Base-by-base conservation (phyloP, 1,140 invertebrate species). In the Ceratina japonica region DNA sequence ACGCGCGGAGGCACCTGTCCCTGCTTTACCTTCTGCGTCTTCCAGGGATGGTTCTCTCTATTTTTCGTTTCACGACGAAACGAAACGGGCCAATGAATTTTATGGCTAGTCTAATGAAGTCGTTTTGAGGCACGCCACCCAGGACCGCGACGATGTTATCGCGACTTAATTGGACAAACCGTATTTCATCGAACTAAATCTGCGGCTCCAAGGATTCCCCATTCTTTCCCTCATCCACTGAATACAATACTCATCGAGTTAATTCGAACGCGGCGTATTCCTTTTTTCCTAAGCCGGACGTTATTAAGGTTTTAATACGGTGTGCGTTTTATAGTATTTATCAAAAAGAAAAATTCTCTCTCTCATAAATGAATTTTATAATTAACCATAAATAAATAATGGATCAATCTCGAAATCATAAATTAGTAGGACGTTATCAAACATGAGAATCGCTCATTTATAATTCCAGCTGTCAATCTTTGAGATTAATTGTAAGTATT, bases 41-140 rank as follows among this genome's bases (percentile, higher is more conserved):
- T 81, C 61, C 52, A 16, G 56, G 73, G 24, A 13, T 75, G 73
- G 64, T 78, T 79, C 68, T 77, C 81, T 82, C 86, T 8, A 44
- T 44, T 44, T 44, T 83, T 73, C 83, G 75, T 86, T 86, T 85
- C 80, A 89, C 86, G 88, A 89, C 87, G 78, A 82, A 75, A 87
- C 86, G 86, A 91, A 89, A 89, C 87, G 78, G 82, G 77, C 88
- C 86, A 87, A 91, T 89, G 89, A 91, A 89, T 90, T 91, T 91
- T 90, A 90, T 89, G 84, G 87, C 86, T 89, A 87, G 90, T 91
- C 89, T 91, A 91, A 91, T 91, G 90, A 91, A 91, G 90, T 88
- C 89, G 89, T 91, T 90, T 89, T 87, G 88, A 91, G 85, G 86
- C 84, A 87, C 85, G 87, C 86, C 88, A 90, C 86, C 86, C 85